Conservation (phyloP, 2,113 vertebrate species). For the Symphodus melops region DNA sequence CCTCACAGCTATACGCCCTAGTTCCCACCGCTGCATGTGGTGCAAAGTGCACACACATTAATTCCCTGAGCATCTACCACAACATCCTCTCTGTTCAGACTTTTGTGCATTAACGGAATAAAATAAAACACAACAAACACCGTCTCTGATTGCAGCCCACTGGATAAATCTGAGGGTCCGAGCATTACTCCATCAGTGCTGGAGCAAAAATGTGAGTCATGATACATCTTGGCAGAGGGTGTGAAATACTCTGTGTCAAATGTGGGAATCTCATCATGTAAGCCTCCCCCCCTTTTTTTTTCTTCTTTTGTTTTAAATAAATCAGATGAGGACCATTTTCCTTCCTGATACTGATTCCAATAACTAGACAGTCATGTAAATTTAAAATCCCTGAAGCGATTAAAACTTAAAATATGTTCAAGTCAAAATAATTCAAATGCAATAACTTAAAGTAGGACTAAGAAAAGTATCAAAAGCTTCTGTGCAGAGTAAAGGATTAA, state of each 20-base stretch:
- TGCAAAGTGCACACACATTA: conserved; percentile 39
- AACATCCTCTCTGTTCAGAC: neutral
- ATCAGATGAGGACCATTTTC: no score
- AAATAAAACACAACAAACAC: neutral
- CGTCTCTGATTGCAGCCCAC: conserved; percentile 27
- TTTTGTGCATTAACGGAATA: neutral
- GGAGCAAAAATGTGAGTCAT: conserved; percentile 37
- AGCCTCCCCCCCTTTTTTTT: no score
- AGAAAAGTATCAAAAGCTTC: no score
- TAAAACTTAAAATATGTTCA: no score
- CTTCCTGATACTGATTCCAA: no score
- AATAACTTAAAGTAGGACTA: no score
- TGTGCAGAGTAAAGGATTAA: no score
- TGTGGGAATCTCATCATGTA: conserved; percentile 10
- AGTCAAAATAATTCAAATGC: no score
- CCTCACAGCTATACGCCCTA: conserved; percentile 30
- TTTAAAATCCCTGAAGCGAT: no score
- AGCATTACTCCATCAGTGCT: neutral
- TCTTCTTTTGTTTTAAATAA: no score
- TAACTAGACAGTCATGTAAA: no score
- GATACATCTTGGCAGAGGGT: conserved; percentile 22
- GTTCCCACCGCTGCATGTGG: conserved; percentile 28
- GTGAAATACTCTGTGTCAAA: conserved; percentile 13
- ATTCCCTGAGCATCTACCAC: conserved; percentile 15
- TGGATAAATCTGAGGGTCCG: conserved; percentile 15